Conservation (phyloP, 2,113 vertebrate species). For the Pterocles orientalis region DNA sequence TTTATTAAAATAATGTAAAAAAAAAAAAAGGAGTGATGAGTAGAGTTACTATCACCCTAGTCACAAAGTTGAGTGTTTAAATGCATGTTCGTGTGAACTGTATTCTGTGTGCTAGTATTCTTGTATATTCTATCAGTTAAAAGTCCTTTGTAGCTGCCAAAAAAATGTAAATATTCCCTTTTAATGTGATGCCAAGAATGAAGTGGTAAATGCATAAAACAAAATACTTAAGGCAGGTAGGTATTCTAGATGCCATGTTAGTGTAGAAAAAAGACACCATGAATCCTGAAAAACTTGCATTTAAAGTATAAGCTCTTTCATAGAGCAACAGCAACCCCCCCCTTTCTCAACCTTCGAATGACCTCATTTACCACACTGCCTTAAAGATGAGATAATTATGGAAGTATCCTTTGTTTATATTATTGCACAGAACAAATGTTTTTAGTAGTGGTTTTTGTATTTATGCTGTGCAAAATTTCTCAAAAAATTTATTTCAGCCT, state of each 20-base stretch:
- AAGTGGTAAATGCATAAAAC: background rate
- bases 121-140: background rate
- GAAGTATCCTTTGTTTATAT: background rate
- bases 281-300: background rate
- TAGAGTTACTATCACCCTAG: background rate
- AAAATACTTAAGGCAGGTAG: background rate
- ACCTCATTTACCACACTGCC: background rate
- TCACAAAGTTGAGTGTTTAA: background rate
- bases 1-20: background rate
- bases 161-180: background rate
- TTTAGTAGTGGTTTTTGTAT: background rate
- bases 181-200: background rate
- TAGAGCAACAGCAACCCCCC: background rate
- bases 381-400: background rate
- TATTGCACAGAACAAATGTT: background rate
- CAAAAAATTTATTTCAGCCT: background rate
- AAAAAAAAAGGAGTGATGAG: background rate
- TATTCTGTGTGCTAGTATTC: background rate
- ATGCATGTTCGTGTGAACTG: background rate
- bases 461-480: background rate
- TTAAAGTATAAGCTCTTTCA: background rate
- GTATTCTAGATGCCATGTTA: background rate
- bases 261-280: background rate
- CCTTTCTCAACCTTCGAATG: rapidly evolving
- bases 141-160: background rate